Base-by-base conservation (phyloP, 2,113 vertebrate genomes). In the Pterocles gutturalis region DNA sequence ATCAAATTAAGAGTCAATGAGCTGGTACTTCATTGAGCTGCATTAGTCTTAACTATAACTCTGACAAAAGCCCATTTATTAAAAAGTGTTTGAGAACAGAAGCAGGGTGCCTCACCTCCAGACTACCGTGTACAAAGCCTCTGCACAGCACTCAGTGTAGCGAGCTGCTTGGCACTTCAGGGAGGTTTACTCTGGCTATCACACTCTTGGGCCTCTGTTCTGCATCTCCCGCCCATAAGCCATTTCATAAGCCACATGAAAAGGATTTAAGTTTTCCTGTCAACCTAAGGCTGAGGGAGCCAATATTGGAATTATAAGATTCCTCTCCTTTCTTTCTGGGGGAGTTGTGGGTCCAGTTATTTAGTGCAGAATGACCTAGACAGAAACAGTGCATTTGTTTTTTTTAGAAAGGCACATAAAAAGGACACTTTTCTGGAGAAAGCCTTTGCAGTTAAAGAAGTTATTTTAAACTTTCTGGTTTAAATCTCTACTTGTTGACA, bases 31-130 rank as follows among this genome's bases (percentile, higher is more conserved):
- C 22, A 55, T 5, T 87, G 62, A 90, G 43, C 48, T 94, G 84
- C 78, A 75, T 90, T 94, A 75, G 67, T 95, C 73, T 94, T 93
- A 89, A 90, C 53, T 76, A 64, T 87, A 85, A 80, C 29, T 33
- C 65, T 57, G 60, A 85, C 38, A 91, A 95, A 93, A 85, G 70
- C 51, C 48, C 14, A 16, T 88, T 95, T 93, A 82, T 92, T 93
- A 80, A 93, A 79, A 55, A 78, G 17, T 4, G 53, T 93, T 65
- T 91, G 73, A 82, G 84, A 95, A 94, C 24, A 91, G 73, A 96
- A 83, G 73, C 82, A 55, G 87, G 70, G 78, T 90, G 75, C 87
- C 85, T 91, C 38, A 55, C 75, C 48, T 91, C 45, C 75, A 79
- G 70, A 60, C 33, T 48, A 22, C 66, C 2, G 4, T 38, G 26